Evolutionary conservation across 2,888 invertebrate species (phyloP).

Genomic region (Camptogramma bilineatum): DNA sequence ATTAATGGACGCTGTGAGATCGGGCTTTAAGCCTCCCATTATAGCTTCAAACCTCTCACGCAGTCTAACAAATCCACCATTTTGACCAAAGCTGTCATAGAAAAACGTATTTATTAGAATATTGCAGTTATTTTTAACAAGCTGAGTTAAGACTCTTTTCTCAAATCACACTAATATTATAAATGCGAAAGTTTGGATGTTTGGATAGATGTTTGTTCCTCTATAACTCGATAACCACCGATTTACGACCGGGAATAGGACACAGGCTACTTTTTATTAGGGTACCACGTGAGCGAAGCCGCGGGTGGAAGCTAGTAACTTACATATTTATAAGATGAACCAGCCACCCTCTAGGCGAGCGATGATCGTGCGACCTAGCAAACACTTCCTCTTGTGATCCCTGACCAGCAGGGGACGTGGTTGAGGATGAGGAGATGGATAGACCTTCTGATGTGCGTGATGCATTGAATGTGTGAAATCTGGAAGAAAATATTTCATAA

Average conservation of each 20-base stretch:
- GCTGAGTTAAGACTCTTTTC: too few relatives aligned
- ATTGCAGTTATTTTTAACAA: too few relatives aligned
- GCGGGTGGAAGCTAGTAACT: too few relatives aligned
- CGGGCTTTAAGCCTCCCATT: slow-evolving; percentile 84
- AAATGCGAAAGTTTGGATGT: too few relatives aligned
- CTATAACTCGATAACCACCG: too few relatives aligned
- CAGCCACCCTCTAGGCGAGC: slow-evolving; percentile 97
- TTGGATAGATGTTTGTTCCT: too few relatives aligned
- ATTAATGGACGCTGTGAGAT: slow-evolving; percentile 70
- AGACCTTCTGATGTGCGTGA: slow-evolving; percentile 90
- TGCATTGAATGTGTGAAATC: slow-evolving; percentile 95
- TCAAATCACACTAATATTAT: too few relatives aligned
- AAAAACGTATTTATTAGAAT: background rate
- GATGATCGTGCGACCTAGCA: slow-evolving; percentile 91
- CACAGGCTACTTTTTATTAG: too few relatives aligned
- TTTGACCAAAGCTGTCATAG: slow-evolving; percentile 90
- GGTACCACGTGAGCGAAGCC: too few relatives aligned
- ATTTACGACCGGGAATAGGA: too few relatives aligned
- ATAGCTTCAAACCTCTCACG: slow-evolving; percentile 93
- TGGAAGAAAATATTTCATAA: slow-evolving; percentile 52
- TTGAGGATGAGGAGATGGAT: slow-evolving; percentile 56
- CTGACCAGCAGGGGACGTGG: slow-evolving; percentile 80
- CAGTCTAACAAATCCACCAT: slow-evolving; percentile 95
- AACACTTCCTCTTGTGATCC: slow-evolving; percentile 83
- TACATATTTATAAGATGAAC: slow-evolving; percentile 96